Percentiles rank a stretch among this genome's conserved stretches.
Conservation (phyloP, 2,888 invertebrate species). For the Tridacna gigas region DNA sequence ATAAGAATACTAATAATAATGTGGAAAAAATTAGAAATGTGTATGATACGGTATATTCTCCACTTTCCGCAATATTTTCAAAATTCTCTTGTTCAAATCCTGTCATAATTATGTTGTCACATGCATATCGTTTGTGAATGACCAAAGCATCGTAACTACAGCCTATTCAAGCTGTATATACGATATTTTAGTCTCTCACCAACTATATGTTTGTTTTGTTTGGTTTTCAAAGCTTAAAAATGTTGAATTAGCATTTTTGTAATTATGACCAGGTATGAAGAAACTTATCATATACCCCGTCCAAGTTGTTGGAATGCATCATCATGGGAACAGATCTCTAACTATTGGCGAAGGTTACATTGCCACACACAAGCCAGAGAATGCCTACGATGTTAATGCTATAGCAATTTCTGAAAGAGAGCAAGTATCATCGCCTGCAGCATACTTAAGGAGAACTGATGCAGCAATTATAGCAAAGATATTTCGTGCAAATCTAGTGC, state of each 20-base stretch:
- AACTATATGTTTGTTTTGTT: not conserved
- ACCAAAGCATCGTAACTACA: too few relatives aligned
- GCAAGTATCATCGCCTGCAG: not conserved
- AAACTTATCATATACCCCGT: conserved; percentile 10
- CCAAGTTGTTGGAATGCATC: conserved; percentile 14
- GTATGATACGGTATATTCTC: too few relatives aligned
- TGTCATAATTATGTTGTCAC: too few relatives aligned
- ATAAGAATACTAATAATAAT: too few relatives aligned
- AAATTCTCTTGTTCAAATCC: too few relatives aligned
- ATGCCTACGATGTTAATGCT: conserved; percentile 7
- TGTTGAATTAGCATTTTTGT: too few relatives aligned
- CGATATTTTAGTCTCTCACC: not conserved
- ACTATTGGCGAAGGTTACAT: conserved; percentile 7
- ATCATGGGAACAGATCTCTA: conserved; percentile 1
- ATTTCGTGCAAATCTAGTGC: not conserved
- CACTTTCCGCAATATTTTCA: too few relatives aligned
- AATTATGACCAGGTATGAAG: conserved; percentile 13
- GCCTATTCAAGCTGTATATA: too few relatives aligned
- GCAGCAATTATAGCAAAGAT: conserved; percentile 11
- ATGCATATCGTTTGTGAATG: too few relatives aligned
- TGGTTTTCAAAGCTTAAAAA: too few relatives aligned
- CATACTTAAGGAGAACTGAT: conserved; percentile 2
- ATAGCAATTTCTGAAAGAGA: conserved; percentile 10
- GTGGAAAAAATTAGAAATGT: too few relatives aligned
- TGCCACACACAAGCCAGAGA: conserved; percentile 3